Evolutionary conservation across 2,888 invertebrate genomes (phyloP).

Genomic region (Crematogaster levior): DNA sequence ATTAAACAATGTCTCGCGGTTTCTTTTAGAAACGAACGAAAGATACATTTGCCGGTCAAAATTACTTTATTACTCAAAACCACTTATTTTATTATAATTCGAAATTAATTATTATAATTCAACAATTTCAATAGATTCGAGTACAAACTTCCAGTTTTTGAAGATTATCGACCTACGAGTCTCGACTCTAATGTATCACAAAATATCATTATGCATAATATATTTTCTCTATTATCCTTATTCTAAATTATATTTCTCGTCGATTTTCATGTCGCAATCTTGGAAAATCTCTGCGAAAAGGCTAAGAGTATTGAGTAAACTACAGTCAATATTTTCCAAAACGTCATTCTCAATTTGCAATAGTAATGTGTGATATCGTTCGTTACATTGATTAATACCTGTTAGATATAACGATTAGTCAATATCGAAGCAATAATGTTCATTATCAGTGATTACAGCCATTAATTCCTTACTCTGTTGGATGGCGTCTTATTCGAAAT

Average conservation of each 20-base stretch:
- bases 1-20: slow-evolving; percentile 15
- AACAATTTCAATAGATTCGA: not conserved
- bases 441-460: not conserved
- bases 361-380: slow-evolving; percentile 17
- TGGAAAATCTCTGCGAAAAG: not conserved
- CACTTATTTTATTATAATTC: too few species aligned
- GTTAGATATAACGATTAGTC: not conserved
- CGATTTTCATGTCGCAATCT: not conserved
- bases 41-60: not conserved
- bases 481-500: not conserved
- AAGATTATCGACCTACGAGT: not conserved
- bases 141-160: not conserved
- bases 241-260: not conserved
- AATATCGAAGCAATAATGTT: slow-evolving; percentile 1
- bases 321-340: slow-evolving; percentile 3
- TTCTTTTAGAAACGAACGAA: slow-evolving; percentile 6
- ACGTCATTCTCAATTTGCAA: slow-evolving; percentile 18
- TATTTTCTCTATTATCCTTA: not conserved
- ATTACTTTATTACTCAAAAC: not conserved
- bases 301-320: not conserved
- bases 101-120: not conserved
- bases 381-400: slow-evolving; percentile 8
- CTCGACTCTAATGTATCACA: not conserved
- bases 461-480: slow-evolving; percentile 23
- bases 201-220: not conserved